A percentile compares a stretch with the other conserved stretches of the same genome.
These are phyloP conservation scores for Sarcophilus harrisii DNA, from an alignment of 2,797 vertebrate genomes.

Conservation along the genomic window DNA sequence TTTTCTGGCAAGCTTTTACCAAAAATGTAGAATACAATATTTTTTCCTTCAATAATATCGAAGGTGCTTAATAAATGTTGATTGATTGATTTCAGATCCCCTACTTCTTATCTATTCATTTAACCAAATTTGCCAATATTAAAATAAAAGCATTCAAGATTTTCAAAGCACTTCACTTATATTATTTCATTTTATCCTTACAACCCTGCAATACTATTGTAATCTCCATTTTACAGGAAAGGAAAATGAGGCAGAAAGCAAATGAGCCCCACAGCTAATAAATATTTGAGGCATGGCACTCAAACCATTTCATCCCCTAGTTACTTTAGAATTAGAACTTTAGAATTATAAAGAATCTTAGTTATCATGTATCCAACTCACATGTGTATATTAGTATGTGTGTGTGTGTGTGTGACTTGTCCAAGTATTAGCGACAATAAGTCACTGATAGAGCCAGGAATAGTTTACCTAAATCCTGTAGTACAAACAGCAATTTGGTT, in stretches of 20 bases:
- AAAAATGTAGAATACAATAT: not conserved
- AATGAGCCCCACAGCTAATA: not conserved
- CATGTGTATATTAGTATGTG: too few species aligned
- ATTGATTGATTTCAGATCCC: not conserved
- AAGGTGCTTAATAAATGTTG: not conserved
- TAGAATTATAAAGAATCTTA: not conserved
- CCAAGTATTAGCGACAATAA: conserved; percentile 20
- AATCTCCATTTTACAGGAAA: not conserved
- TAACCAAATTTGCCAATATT: conserved; percentile 27
- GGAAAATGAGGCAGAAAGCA: not conserved
- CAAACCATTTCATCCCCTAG: not conserved
- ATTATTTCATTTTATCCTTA: not conserved
- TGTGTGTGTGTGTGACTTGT: not conserved
- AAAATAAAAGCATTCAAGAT: not conserved
- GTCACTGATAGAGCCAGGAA: conserved; percentile 20
- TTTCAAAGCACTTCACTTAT: not conserved
- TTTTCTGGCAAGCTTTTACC: not conserved
- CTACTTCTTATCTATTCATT: conserved; percentile 1
- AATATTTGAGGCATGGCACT: not conserved
- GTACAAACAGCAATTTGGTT: conserved; percentile 26
- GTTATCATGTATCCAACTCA: not conserved
- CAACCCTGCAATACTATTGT: not conserved
- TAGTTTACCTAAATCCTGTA: conserved; percentile 23
- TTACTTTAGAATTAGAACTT: not conserved
- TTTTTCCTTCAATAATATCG: not conserved